These are phyloP conservation scores for Tridacna crocea DNA, from an alignment of 2,888 invertebrate genomes.

Conservation along the genomic window DNA sequence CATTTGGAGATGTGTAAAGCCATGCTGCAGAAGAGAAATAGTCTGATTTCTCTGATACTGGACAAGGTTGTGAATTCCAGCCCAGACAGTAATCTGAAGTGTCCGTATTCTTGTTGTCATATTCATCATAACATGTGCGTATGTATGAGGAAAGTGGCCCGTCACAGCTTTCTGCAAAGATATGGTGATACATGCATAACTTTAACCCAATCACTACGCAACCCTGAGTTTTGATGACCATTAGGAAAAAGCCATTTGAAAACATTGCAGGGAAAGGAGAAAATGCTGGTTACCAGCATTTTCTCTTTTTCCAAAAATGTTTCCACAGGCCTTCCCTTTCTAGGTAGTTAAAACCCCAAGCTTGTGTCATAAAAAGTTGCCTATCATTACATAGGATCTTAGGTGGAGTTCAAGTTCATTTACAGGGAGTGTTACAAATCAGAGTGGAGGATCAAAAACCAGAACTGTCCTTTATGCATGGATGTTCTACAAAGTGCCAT, in stretches of 20 bases:
- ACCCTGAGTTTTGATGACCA: neutral
- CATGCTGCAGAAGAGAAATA: conserved; percentile 55
- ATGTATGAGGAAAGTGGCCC: conserved; percentile 37
- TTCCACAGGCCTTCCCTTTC: too few species aligned
- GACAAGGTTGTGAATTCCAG: conserved; percentile 45
- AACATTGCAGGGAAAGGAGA: too few species aligned
- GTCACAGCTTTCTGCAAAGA: conserved; percentile 40
- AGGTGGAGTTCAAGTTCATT: too few species aligned
- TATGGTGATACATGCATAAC: neutral
- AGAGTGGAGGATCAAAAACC: too few species aligned
- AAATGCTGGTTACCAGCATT: too few species aligned
- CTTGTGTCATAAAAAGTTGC: too few species aligned
- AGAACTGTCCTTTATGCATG: too few species aligned
- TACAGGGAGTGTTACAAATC: too few species aligned
- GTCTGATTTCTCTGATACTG: conserved; percentile 48
- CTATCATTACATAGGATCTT: too few species aligned
- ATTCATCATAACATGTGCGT: conserved; percentile 37
- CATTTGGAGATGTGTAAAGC: conserved; percentile 45
- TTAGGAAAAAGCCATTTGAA: neutral
- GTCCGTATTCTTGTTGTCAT: conserved; percentile 27
- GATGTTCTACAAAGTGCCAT: too few species aligned
- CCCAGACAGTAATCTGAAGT: conserved; percentile 41
- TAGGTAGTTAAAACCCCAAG: too few species aligned
- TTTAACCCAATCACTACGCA: neutral
- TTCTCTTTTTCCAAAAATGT: too few species aligned